Conservation (phyloP, 2,888 invertebrate species). For the Nomada goodeniana region DNA sequence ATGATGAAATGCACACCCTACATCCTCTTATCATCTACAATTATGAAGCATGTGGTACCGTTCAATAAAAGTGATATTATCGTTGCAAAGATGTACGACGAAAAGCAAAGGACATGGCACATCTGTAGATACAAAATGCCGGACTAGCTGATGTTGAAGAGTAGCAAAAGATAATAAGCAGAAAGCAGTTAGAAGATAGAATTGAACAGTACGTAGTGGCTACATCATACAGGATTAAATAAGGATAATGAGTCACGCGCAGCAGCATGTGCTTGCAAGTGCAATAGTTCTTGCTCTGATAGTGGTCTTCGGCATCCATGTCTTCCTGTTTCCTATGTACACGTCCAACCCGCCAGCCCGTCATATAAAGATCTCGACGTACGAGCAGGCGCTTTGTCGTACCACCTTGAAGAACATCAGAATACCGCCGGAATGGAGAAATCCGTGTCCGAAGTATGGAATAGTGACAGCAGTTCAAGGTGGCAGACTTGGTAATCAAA, state of each 20-base stretch:
- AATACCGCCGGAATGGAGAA: slow-evolving; percentile 80
- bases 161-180: slow-evolving; percentile 59
- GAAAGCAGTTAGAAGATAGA: slow-evolving; percentile 60
- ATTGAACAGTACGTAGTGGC: slow-evolving; percentile 45
- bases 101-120: slow-evolving; percentile 80
- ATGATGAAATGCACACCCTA: slow-evolving; percentile 33
- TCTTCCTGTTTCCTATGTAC: slow-evolving; percentile 87
- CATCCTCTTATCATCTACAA: slow-evolving; percentile 16
- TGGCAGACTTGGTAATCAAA: slow-evolving; percentile 83
- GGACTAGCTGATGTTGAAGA: slow-evolving; percentile 75
- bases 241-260: slow-evolving; percentile 85
- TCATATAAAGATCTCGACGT: slow-evolving; percentile 84
- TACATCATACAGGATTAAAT: slow-evolving; percentile 46
- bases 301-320: slow-evolving; percentile 87
- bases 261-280: slow-evolving; percentile 87
- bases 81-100: slow-evolving; percentile 79
- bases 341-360: slow-evolving; percentile 82
- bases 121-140: slow-evolving; percentile 81
- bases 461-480: slow-evolving; percentile 81
- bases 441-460: slow-evolving; percentile 80
- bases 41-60: not conserved
- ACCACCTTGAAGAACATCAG: slow-evolving; percentile 82
- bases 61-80: slow-evolving; percentile 67
- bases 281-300: slow-evolving; percentile 86
- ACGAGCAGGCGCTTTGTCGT: slow-evolving; percentile 86